Evolutionary conservation across 2,797 vertebrate species (phyloP).

Genomic region (Salmo trutta): DNA sequence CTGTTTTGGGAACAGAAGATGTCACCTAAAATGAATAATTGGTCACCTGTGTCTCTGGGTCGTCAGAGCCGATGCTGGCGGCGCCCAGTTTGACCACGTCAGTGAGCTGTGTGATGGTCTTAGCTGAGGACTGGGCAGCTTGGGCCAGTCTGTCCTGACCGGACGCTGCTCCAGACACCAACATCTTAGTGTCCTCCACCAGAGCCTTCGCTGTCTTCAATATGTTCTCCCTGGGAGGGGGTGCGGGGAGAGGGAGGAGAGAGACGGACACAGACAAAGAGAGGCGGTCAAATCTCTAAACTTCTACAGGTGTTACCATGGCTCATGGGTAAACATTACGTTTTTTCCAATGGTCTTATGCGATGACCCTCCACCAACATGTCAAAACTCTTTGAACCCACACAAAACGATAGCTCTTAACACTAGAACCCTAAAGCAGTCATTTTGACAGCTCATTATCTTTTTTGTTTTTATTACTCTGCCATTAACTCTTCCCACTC

Average conservation of each 20-base stretch:
- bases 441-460: too few species aligned
- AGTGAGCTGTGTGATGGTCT: slow-evolving; percentile 95
- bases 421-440: too few species aligned
- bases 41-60: slow-evolving; percentile 94
- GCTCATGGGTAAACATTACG: too few species aligned
- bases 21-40: neutral
- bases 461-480: too few species aligned
- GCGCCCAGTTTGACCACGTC: slow-evolving; percentile 97
- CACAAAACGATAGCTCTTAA: neutral
- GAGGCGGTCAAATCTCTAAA: neutral
- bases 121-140: slow-evolving; percentile 93
- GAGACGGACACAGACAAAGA: neutral
- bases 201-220: slow-evolving; percentile 72
- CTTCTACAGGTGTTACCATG: neutral
- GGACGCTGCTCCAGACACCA: slow-evolving; percentile 93
- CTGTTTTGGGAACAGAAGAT: too few species aligned
- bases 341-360: neutral
- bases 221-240: slow-evolving; percentile 62
- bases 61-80: slow-evolving; percentile 90
- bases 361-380: neutral
- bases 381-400: neutral
- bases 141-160: slow-evolving; percentile 94
- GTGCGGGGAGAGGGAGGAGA: neutral
- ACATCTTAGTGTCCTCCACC: slow-evolving; percentile 95
- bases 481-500: too few species aligned